phyloP scores from a whole-genome alignment of 2,888 invertebrate genomes.

The Spialia ferax region DNA sequence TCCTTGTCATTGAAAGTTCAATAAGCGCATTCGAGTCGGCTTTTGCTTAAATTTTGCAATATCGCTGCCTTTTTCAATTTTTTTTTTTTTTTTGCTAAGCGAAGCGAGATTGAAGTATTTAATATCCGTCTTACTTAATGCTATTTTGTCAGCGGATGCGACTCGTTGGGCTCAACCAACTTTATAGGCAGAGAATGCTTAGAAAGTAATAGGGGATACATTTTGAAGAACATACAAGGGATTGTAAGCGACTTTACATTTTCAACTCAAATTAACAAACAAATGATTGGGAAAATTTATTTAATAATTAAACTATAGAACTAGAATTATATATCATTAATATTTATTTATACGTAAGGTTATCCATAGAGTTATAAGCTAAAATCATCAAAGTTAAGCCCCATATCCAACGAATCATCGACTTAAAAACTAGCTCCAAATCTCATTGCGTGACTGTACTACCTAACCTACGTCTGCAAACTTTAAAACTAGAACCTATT shows the following conservation, averaged over 20 bases:
- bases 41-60: conserved; percentile 14
- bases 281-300: too few relatives aligned
- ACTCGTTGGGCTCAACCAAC: too few relatives aligned
- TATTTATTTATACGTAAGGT: too few relatives aligned
- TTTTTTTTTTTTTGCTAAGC: neutral
- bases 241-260: too few relatives aligned
- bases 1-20: conserved; percentile 27
- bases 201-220: too few relatives aligned
- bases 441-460: neutral
- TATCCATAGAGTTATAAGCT: too few relatives aligned
- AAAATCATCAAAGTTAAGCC: neutral
- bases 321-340: too few relatives aligned
- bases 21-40: conserved; percentile 22
- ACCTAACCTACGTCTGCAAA: neutral
- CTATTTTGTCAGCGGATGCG: too few relatives aligned
- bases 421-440: neutral
- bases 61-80: neutral
- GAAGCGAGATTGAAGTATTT: neutral
- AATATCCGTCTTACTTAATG: neutral
- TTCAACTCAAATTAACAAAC: too few relatives aligned
- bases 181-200: too few relatives aligned
- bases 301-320: too few relatives aligned
- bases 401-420: neutral
- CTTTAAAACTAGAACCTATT: conserved; percentile 3
- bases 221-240: too few relatives aligned